A percentile compares a stretch with the other conserved stretches of the same genome.
phyloP scores from a whole-genome alignment of 2,113 vertebrate species.

The Ceuthmochares aereus region DNA sequence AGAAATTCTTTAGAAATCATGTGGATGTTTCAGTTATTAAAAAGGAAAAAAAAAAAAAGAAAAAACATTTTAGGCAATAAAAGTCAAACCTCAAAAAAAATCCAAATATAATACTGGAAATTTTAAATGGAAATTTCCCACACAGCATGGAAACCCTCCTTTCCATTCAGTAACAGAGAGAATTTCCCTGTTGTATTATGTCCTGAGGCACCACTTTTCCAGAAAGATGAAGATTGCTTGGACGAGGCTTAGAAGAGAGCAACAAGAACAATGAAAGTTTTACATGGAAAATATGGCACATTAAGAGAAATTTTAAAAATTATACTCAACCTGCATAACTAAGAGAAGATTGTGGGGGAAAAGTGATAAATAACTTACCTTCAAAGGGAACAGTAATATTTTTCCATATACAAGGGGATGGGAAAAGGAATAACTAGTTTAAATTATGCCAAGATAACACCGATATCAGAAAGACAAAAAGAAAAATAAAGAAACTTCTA shows the following conservation, averaged over 20 bases:
- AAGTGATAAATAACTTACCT: background rate
- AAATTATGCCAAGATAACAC: background rate
- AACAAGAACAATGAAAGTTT: rapidly evolving
- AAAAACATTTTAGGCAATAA: background rate
- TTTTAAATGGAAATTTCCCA: background rate
- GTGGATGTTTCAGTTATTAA: background rate
- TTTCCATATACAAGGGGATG: background rate
- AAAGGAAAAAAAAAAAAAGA: background rate
- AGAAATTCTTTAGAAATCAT: background rate
- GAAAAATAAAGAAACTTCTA: background rate
- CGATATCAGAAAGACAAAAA: background rate
- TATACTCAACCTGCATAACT: background rate
- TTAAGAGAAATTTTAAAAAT: background rate
- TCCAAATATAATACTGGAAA: background rate
- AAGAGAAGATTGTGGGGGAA: background rate
- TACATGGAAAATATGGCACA: background rate
- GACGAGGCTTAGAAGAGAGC: background rate
- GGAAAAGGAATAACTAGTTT: background rate
- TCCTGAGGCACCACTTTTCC: background rate
- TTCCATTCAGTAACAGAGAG: background rate
- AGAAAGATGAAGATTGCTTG: background rate
- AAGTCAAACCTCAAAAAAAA: background rate
- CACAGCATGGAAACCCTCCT: background rate
- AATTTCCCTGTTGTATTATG: background rate
- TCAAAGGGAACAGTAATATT: background rate